phyloP scores from a whole-genome alignment of 2,888 invertebrate genomes.

The Holacanthella duospinosa region DNA sequence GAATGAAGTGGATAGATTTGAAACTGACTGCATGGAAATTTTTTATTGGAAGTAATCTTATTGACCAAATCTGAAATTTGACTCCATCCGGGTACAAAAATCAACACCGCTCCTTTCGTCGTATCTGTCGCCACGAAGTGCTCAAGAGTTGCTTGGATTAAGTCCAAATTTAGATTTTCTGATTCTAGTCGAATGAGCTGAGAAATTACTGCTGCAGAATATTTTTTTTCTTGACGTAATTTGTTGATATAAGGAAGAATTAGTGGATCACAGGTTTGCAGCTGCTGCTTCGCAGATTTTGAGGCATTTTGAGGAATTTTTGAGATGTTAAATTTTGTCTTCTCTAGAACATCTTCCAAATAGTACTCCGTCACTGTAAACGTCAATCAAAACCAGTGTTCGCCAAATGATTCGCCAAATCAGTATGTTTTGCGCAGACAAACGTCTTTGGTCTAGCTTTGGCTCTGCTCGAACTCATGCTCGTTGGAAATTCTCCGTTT shows the following conservation, averaged over 20 bases:
- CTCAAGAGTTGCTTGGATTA: conserved; percentile 57
- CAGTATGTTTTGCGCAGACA: too few species aligned
- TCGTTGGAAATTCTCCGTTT: too few species aligned
- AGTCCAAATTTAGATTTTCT: conserved; percentile 57
- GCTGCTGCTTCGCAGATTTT: conserved; percentile 16
- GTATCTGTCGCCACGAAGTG: conserved; percentile 52
- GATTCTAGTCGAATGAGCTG: conserved; percentile 54
- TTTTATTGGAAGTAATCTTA: conserved; percentile 18
- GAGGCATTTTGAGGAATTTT: neutral
- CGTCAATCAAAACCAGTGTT: conserved; percentile 61
- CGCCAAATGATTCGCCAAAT: too few species aligned
- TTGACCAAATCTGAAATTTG: conserved; percentile 57
- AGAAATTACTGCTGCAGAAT: conserved; percentile 50
- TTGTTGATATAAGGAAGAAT: conserved; percentile 43
- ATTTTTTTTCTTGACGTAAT: conserved; percentile 42
- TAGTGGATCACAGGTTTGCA: conserved; percentile 40
- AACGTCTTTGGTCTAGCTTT: too few species aligned
- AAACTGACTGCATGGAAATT: conserved; percentile 42
- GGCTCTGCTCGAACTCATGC: too few species aligned
- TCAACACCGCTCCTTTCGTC: conserved; percentile 67
- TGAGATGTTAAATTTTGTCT: conserved; percentile 43
- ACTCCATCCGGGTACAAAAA: conserved; percentile 74
- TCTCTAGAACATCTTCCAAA: conserved; percentile 65
- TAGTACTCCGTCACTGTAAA: conserved; percentile 71
- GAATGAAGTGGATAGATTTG: conserved; percentile 75